Evolutionary conservation across 2,797 vertebrate genomes (phyloP), one percentile per base, ranked within the genome.

Genomic region (Mastacembelus armatus): DNA sequence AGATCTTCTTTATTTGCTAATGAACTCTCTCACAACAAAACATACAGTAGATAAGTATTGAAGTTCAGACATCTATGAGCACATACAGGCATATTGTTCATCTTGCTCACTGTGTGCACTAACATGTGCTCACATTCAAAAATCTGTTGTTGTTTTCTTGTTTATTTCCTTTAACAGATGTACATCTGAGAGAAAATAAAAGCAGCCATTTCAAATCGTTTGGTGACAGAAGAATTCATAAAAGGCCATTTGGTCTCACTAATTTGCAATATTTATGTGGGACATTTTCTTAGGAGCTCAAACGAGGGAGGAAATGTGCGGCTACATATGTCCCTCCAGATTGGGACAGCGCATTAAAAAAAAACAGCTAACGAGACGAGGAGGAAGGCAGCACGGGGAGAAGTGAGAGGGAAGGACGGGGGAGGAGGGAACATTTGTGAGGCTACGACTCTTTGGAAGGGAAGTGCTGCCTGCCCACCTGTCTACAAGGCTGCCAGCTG

Each of bases 401-500:
- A 50, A 68, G 75, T 63, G 27, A 57, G 63, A 27, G 45, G 49
- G 63, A 67, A 54, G 61, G 69, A 43, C 3, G 48, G 52, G 65
- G 52, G 66, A 51, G 84, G 78, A 42, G 62, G 77, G 77, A 73
- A 88, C 88, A 92, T 92, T 90, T 91, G 87, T 55, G 83, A 64
- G 85, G 86, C 85, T 86, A 82, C 47, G 80, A 89, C 85, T 88
- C 77, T 85, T 86, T 92, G 86, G 88, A 90, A 89, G 82, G 72
- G 78, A 82, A 86, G 75, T 42, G 80, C 78, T 90, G 88, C 85
- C 81, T 45, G 87, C 85, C 90, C 91, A 92, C 91, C 91, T 92
- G 91, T 89, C 89, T 89, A 83, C 85, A 32, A 81, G 77, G 78
- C 85, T 88, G 89, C 88, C 90, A 91, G 88, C 89, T 92, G 87